Conservation (phyloP, 2,797 vertebrate species). For the Todus mexicanus region DNA sequence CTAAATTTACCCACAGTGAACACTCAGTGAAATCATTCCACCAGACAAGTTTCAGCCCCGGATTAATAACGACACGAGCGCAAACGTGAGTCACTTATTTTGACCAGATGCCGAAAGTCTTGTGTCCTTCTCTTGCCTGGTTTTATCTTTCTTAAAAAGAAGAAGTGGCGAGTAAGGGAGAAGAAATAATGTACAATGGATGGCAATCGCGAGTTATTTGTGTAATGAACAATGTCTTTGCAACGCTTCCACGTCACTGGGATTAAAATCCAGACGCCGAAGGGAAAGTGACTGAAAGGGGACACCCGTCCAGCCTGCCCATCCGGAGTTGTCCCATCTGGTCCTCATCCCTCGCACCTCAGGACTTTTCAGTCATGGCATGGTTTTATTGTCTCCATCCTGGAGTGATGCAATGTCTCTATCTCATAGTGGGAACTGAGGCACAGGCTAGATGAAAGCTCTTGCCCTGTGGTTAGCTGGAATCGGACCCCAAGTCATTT, state of each 20-base stretch:
- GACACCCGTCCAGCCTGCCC: neutral
- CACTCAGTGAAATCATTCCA: neutral
- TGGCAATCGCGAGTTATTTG: neutral
- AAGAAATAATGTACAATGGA: neutral
- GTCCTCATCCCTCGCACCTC: constrained; percentile 19
- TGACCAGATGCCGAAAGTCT: neutral
- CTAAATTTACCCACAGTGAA: neutral
- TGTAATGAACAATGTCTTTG: neutral
- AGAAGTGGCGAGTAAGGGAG: neutral
- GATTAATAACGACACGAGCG: neutral
- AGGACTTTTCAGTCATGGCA: neutral
- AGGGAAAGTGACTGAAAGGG: constrained; percentile 28
- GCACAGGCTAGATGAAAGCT: neutral
- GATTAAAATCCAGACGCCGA: neutral
- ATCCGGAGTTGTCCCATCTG: neutral
- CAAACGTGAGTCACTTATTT: neutral
- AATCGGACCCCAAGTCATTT: neutral
- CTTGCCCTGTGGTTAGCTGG: neutral
- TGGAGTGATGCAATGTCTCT: neutral
- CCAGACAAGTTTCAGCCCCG: neutral
- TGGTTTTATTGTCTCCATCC: neutral
- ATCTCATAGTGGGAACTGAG: neutral
- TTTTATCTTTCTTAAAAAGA: constrained; percentile 26
- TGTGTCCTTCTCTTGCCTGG: neutral
- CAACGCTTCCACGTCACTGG: neutral